phyloP scores from a whole-genome alignment of 2,888 invertebrate genomes.

The Conus canariensis region DNA sequence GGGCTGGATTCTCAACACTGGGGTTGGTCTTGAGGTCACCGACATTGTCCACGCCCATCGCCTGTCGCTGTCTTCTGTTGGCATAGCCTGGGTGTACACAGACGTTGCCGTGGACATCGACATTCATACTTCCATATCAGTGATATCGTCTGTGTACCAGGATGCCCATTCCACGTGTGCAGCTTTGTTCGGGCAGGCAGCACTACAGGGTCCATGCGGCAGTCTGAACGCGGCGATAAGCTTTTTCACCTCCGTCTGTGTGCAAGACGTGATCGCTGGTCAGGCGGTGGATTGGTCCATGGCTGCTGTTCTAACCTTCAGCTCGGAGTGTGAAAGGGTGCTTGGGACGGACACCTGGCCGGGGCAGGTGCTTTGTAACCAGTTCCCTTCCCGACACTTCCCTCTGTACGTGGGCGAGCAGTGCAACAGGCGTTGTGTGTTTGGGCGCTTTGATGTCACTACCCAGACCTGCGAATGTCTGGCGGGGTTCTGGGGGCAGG shows the following conservation, averaged over 20 bases:
- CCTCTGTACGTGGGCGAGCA: constrained; percentile 46
- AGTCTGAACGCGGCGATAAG: not conserved
- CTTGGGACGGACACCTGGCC: constrained; percentile 43
- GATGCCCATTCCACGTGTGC: not conserved
- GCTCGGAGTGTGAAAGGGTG: constrained; percentile 48
- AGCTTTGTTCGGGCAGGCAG: not conserved
- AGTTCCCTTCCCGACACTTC: constrained; percentile 49
- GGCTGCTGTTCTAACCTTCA: constrained; percentile 44
- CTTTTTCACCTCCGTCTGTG: constrained; percentile 17
- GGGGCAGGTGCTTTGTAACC: constrained; percentile 52
- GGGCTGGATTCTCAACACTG: constrained; percentile 53
- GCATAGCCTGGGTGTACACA: constrained; percentile 44
- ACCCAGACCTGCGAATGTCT: constrained; percentile 54
- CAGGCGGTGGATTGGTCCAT: constrained; percentile 31
- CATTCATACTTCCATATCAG: not conserved
- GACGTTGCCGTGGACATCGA: constrained; percentile 15
- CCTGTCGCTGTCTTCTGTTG: constrained; percentile 40
- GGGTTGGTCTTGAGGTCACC: constrained; percentile 41
- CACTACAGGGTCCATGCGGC: not conserved
- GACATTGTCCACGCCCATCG: constrained; percentile 47
- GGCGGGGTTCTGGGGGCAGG: constrained; percentile 57
- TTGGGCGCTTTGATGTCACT: constrained; percentile 42
- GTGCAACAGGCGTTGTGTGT: constrained; percentile 50
- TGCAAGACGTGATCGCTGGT: constrained; percentile 20
- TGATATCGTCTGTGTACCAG: not conserved